Conservation (phyloP, 2,888 invertebrate species). For the Eueremaeus valkanovi region DNA sequence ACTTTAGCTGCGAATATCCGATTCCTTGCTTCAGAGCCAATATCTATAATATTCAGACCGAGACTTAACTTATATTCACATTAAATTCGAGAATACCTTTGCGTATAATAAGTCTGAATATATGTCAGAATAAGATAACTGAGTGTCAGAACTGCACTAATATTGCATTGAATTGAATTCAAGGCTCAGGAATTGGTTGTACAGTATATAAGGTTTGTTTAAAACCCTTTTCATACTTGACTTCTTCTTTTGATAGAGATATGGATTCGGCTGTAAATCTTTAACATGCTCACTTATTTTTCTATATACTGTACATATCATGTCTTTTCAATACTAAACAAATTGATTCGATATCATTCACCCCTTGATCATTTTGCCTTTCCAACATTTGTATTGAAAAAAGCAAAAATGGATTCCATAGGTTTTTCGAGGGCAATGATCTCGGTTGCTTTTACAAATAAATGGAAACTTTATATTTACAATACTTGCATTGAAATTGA, state of each 20-base stretch:
- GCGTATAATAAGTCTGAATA: background rate
- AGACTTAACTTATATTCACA: background rate
- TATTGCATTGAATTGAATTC: background rate
- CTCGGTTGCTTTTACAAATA: no score
- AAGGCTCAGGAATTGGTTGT: background rate
- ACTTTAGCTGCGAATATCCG: background rate
- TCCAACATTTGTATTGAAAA: no score
- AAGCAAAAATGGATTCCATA: no score
- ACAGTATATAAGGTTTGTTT: background rate
- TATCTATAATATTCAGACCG: constrained; percentile 3
- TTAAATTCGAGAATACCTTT: constrained; percentile 1
- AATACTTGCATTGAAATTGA: no score
- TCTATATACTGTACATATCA: no score
- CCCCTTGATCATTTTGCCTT: no score
- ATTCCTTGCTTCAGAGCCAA: background rate
- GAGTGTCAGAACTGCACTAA: background rate
- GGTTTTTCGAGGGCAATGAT: no score
- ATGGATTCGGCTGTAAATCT: background rate
- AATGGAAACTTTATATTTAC: no score
- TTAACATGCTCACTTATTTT: no score
- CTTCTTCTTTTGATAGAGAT: background rate
- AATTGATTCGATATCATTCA: no score
- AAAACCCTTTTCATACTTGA: background rate
- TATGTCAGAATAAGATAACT: constrained; percentile 5
- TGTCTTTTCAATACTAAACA: no score